Evolutionary conservation across 1,140 invertebrate species (phyloP).

Genomic region (Steinernema feltiae): DNA sequence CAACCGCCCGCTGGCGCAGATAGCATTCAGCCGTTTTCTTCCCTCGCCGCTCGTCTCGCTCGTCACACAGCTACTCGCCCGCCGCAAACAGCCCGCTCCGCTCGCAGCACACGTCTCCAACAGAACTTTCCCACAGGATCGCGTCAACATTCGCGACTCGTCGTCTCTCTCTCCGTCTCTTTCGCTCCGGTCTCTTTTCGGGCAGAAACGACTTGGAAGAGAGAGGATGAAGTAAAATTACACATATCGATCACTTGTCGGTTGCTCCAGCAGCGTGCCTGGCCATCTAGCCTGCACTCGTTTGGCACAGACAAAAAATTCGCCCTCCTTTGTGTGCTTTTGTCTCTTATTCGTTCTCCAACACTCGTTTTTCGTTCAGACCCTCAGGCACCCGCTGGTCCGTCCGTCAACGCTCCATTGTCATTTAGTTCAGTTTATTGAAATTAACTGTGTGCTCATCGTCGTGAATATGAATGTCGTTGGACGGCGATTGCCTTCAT

Average conservation of each 20-base stretch:
- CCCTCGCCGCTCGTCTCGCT: not conserved
- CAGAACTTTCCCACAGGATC: not conserved
- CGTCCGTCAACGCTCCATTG: too few species aligned
- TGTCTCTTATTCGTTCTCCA: not conserved
- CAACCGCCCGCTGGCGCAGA: not conserved
- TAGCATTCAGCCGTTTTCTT: conserved; percentile 10
- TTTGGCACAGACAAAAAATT: conserved; percentile 5
- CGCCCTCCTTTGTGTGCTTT: not conserved
- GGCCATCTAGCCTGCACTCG: not conserved
- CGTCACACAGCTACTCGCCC: not conserved
- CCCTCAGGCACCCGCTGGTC: not conserved
- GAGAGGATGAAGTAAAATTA: conserved; percentile 15
- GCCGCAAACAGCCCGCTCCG: not conserved
- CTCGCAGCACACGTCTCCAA: conserved; percentile 4
- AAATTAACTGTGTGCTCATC: not conserved
- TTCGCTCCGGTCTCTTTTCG: not conserved
- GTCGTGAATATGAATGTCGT: not conserved
- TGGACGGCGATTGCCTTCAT: not conserved
- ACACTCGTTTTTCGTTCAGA: not conserved
- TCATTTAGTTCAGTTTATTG: not conserved
- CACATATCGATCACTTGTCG: conserved; percentile 13
- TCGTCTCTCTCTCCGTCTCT: not conserved
- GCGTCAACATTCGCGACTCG: conserved; percentile 13
- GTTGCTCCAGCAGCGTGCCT: not conserved
- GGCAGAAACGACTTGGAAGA: conserved; percentile 8